Evolutionary conservation across 2,888 invertebrate genomes (phyloP), one percentile per base, ranked within the genome.

Genomic region (Macroteleia sp.): DNA sequence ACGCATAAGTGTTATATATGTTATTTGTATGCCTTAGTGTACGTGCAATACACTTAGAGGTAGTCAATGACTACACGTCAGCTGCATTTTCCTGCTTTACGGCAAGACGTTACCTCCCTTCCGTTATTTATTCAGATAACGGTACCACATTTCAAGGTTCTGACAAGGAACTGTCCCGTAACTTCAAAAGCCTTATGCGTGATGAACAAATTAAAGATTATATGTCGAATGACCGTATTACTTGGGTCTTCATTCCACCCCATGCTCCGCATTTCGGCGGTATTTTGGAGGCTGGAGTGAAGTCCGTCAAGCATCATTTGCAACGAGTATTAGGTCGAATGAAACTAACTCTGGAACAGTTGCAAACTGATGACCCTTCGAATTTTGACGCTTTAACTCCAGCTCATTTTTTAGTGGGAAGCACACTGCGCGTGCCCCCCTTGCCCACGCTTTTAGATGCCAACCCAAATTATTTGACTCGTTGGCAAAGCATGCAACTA

Each of bases 191-290:
- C 3, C 3, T 30, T 9, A 48, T 48, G 28, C 48, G 48, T 12
- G 25, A 25, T 30, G 14, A 22, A 9, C 12, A 3, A n/a, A n/a
- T 48, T 3, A 25, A 30, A 3, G 48, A 14, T 25, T 25, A 30
- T 14, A 30, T 56, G 39, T 12, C 56, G 12, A 25, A 34, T 12
- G 41, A 56, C 22, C 20, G 14, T 14, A 39, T 56, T 39, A 22
- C 39, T 10, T 56, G 56, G 56, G 2, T 10, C n/a, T 56, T 56
- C n/a, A 56, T 56, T 39, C 56, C 56, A 2, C 56, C 56, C n/a
- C n/a, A 36, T 39, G 56, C 56, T 5, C 39, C 56, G 12, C 56
- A 56, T 14, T 39, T 22, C 17, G 41, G 36, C 10, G 36, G 36
- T 4, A 36, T 36, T 36, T 36, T 12, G 36, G 16, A 14, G 10